Conservation (phyloP, 1,140 invertebrate genomes). For the Ceratina japonica region DNA sequence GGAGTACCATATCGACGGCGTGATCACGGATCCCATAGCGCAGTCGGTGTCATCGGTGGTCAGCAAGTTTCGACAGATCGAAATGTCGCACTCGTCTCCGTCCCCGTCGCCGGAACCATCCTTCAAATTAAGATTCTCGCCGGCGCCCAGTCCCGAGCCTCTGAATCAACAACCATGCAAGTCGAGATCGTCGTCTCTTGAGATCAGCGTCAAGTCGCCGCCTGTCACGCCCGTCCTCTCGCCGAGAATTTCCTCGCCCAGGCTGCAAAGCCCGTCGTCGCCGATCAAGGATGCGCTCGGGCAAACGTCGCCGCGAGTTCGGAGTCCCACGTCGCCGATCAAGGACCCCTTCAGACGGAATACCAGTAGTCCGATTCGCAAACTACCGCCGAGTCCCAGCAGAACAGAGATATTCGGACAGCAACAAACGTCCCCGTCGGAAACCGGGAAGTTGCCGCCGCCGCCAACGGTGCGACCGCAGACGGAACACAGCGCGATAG, state of each 20-base stretch:
- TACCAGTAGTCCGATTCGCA: conserved; percentile 46
- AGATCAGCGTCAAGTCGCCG: conserved; percentile 70
- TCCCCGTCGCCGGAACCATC: conserved; percentile 71
- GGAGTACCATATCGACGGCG: conserved; percentile 69
- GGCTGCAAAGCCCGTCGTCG: conserved; percentile 67
- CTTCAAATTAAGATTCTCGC: conserved; percentile 73
- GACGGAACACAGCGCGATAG: conserved; percentile 6
- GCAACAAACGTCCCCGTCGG: conserved; percentile 17
- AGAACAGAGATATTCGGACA: conserved; percentile 50
- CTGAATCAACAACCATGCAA: conserved; percentile 34
- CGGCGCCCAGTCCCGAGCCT: conserved; percentile 71
- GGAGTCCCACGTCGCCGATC: conserved; percentile 65
- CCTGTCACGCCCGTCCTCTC: conserved; percentile 66
- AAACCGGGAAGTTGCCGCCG: neutral
- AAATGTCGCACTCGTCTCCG: conserved; percentile 69
- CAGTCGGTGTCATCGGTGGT: conserved; percentile 76
- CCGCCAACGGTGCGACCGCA: neutral
- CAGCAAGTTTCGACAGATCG: conserved; percentile 76
- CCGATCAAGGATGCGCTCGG: conserved; percentile 58
- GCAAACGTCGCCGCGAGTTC: conserved; percentile 43
- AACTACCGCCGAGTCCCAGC: conserved; percentile 54
- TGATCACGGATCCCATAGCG: conserved; percentile 73
- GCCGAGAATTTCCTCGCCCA: conserved; percentile 62
- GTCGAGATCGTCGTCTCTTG: conserved; percentile 59
- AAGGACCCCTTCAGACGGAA: conserved; percentile 57